Conservation (phyloP, 2,113 vertebrate species). For the Sakesphorus luctuosus region DNA sequence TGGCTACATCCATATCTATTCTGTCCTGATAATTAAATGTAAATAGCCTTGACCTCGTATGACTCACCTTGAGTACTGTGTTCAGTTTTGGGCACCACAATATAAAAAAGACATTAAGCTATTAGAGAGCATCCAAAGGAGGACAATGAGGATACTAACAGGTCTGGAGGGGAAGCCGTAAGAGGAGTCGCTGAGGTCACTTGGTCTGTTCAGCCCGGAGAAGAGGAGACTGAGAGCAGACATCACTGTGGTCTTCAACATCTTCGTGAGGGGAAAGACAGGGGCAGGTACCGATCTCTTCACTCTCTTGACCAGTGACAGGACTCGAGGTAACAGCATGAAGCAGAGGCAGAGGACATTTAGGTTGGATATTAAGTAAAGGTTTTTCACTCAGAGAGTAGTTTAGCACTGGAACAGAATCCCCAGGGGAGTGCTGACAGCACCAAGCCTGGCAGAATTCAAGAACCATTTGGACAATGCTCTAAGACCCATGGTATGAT, state of each 20-base stretch:
- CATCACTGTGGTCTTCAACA: not conserved
- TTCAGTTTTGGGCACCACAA: not conserved
- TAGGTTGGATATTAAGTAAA: not conserved
- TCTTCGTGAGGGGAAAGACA: rapidly evolving
- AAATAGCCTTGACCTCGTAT: not conserved
- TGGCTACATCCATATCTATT: not conserved
- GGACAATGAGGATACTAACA: not conserved
- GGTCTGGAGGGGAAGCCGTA: not conserved
- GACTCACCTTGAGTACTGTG: not conserved
- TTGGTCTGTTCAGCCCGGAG: not conserved
- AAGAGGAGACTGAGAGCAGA: not conserved
- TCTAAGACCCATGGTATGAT: not conserved
- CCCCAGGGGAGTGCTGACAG: not conserved
- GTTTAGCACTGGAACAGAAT: not conserved
- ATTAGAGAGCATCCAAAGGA: rapidly evolving
- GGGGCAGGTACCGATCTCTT: not conserved
- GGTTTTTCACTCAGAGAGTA: not conserved
- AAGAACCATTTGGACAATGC: not conserved
- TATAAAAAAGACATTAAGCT: not conserved
- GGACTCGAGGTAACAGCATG: not conserved
- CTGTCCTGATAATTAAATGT: not conserved
- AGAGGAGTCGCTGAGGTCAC: not conserved
- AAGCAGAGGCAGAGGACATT: not conserved
- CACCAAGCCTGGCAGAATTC: not conserved
- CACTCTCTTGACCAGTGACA: not conserved